Evolutionary conservation across 92 coral and sea anemone genomes (phyloP), one percentile per base, ranked within the genome.

Genomic region (Paramuricea clavata): DNA sequence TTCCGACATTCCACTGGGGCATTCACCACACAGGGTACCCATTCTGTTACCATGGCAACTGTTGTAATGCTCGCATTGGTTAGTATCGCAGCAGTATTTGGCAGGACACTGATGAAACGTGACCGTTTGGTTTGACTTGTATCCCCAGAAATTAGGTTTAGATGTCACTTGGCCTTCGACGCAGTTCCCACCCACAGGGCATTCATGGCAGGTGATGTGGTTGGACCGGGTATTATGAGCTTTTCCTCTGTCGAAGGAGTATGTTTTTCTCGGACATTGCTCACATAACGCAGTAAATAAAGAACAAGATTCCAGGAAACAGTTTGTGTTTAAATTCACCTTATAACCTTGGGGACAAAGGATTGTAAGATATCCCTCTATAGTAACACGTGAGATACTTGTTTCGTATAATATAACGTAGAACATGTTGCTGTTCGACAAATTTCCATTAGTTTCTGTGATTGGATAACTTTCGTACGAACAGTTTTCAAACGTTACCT

Each of bases 341-440:
- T 9, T 17, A 76, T 76, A 76, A 16, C 81, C 81, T 6, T 26
- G 65, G 31, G 81, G 81, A 17, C 81, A 76, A 11, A 76, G 21
- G 13, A 76, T 47, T 76, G 19, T 76, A n/a, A 76, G n/a, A n/a
- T n/a, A 49, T 10, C 76, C 17, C 8, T 69, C 23, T 15, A 10
- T 5, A 30, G 1, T 10, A 19, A 41, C 32, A 47, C 19, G 7
- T 5, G 0, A 7, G 6, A 8, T 31, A 9, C 1, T 2, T 60
- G 10, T 1, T 5, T 30, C 23, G 21, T 6, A 17, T 69, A 23
- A n/a, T 28, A 69, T 34, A n/a, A 17, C 27, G 49, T 12, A 69
- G 43, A 41, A 69, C 27, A 41, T 21, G 12, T n/a, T 25, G 28
- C 32, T 69, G 76, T 31, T 19, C 49, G 31, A 41, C 32, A 69